Base-by-base conservation (phyloP, 2,113 vertebrate species). In the Hepsetus odoe region DNA sequence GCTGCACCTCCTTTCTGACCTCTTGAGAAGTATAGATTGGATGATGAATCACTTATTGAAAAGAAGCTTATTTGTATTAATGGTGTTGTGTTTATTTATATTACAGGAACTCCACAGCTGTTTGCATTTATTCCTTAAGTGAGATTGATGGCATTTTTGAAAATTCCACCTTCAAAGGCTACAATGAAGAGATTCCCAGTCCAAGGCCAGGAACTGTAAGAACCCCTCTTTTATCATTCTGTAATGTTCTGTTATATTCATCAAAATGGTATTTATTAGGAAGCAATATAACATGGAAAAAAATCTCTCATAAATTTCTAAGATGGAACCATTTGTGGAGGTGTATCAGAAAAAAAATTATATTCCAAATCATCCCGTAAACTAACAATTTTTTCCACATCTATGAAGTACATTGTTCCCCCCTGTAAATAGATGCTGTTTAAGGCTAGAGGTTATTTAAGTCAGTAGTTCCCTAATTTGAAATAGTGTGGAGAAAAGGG, bases 171-270 rank as follows among this genome's bases (percentile, higher is more conserved):
- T 96, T 97, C 85, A 96, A 93, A 69, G 95, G 92, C 73, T 96
- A 92, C 46, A 13, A 77, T 0, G 32, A 83, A 0, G 55, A 84
- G 0, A 82, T 92, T 24, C 95, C 95, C 0, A 83, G 75, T 14
- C 91, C 95, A 44, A 93, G 94, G 68, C 96, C 97, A 0, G 96
- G 97, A 85, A 91, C 88, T 80, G 97, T 98, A 87, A 94, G 84
- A 10, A 46, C 38, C 13, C 56, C 38, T 56, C 80, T 26, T n/a
- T 6, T 64, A n/a, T 32, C 14, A 24, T 66, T 2, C 56, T 59
- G 2, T 66, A 22, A 20, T n/a, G 28, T 14, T 66, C 10, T 38
- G 14, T 38, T 53, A 40, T 66, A n/a, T 16, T 20, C 18, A 62
- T 73, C 14, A 3, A 2, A 16, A 24, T 26, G 5, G 12, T 28